Percentiles rank a stretch among this genome's conserved stretches.
Conservation (phyloP, 2,113 vertebrate species). For the Eulacestoma nigropectus region DNA sequence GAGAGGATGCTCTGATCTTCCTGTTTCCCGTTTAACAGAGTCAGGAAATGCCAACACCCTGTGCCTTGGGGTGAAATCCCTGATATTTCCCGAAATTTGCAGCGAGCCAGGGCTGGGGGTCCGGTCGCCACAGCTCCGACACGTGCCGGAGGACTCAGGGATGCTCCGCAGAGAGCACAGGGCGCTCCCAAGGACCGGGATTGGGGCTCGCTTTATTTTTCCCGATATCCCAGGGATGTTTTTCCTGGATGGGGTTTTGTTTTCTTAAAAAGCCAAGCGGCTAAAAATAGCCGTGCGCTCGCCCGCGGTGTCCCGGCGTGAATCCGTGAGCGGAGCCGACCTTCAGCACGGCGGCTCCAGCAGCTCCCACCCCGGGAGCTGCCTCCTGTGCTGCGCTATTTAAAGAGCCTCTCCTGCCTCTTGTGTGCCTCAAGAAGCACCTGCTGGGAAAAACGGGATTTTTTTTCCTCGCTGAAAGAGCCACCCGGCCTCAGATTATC, state of each 20-base stretch:
- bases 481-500: neutral
- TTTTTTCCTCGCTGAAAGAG: neutral
- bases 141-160: rapidly evolving
- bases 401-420: neutral
- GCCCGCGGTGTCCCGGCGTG: neutral
- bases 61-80: neutral
- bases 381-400: neutral
- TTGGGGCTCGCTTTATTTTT: neutral
- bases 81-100: neutral
- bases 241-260: neutral
- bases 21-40: rapidly evolving
- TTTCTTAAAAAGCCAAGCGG: neutral
- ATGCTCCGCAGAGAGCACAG: neutral
- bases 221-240: rapidly evolving
- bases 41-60: rapidly evolving
- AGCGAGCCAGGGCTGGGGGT: rapidly evolving
- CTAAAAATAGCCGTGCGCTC: neutral
- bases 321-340: neutral
- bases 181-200: neutral
- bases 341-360: neutral
- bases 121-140: rapidly evolving
- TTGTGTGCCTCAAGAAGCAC: neutral
- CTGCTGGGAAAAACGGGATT: neutral
- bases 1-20: neutral
- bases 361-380: neutral